phyloP scores from a whole-genome alignment of 1,140 invertebrate genomes.

The Drosophila sechellia region DNA sequence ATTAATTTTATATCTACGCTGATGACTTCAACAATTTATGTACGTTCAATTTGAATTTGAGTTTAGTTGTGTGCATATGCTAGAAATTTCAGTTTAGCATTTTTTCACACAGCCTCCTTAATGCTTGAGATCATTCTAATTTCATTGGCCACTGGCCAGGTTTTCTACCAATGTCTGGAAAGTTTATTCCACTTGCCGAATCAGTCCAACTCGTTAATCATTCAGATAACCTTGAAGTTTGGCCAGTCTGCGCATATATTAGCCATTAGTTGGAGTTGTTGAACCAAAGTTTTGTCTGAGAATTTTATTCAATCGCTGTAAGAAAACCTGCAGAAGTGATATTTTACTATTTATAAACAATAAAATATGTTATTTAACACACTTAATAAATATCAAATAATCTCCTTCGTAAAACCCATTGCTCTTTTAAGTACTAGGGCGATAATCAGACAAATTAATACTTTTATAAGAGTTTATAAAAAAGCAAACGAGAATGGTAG shows the following conservation, averaged over 20 bases:
- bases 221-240: slow-evolving; percentile 62
- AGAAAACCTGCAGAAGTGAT: too few species aligned
- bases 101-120: slow-evolving; percentile 16
- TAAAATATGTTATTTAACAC: too few species aligned
- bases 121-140: slow-evolving; percentile 5
- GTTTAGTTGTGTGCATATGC: not conserved
- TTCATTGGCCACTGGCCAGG: slow-evolving; percentile 40
- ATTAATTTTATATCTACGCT: slow-evolving; percentile 12
- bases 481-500: slow-evolving; percentile 4
- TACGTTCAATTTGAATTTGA: slow-evolving; percentile 18
- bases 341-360: not conserved
- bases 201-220: slow-evolving; percentile 60
- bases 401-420: too few species aligned
- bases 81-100: not conserved
- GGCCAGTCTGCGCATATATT: slow-evolving; percentile 47
- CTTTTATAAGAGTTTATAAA: slow-evolving; percentile 43
- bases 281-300: not conserved
- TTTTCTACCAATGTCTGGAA: slow-evolving; percentile 49
- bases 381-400: not conserved
- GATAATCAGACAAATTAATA: slow-evolving; percentile 79
- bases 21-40: not conserved
- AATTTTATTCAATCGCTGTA: not conserved
- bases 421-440: slow-evolving; percentile 59
- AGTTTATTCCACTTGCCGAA: slow-evolving; percentile 46
- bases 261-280: not conserved